These are phyloP conservation scores for Heliconius sara DNA, from an alignment of 2,888 invertebrate genomes.

Conservation along the genomic window DNA sequence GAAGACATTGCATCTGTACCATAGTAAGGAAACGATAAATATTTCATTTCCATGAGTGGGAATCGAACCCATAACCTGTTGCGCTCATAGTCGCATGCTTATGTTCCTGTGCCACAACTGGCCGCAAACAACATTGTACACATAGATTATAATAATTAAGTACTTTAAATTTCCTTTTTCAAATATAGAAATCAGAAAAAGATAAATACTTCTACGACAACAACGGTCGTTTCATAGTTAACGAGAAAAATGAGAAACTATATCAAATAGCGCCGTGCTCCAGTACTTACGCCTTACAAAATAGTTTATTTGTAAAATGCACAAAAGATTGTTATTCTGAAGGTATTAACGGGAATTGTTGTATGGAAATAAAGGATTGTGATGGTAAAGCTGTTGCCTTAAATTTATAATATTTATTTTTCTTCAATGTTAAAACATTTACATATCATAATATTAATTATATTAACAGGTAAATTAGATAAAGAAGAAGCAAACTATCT, in stretches of 20 bases:
- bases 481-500: conserved; percentile 62
- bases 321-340: conserved; percentile 64
- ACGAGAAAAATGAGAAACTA: conserved; percentile 56
- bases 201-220: conserved; percentile 62
- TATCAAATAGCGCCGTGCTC: conserved; percentile 66
- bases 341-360: conserved; percentile 53
- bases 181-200: conserved; percentile 52
- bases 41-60: no score
- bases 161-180: background rate
- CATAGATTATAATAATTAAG: no score
- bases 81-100: background rate
- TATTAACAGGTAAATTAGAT: conserved; percentile 57
- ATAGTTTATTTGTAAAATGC: conserved; percentile 55
- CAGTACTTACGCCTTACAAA: conserved; percentile 60
- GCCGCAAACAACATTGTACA: no score
- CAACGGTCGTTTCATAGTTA: conserved; percentile 61
- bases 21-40: no score
- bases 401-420: no score
- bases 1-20: no score
- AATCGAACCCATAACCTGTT: no score
- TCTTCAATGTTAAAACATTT: background rate
- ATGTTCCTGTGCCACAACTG: background rate
- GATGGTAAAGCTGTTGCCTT: conserved; percentile 49
- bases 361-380: conserved; percentile 54
- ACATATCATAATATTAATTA: background rate